Base-by-base conservation (phyloP, 2,113 vertebrate species). In the Malaclemys terrapin region DNA sequence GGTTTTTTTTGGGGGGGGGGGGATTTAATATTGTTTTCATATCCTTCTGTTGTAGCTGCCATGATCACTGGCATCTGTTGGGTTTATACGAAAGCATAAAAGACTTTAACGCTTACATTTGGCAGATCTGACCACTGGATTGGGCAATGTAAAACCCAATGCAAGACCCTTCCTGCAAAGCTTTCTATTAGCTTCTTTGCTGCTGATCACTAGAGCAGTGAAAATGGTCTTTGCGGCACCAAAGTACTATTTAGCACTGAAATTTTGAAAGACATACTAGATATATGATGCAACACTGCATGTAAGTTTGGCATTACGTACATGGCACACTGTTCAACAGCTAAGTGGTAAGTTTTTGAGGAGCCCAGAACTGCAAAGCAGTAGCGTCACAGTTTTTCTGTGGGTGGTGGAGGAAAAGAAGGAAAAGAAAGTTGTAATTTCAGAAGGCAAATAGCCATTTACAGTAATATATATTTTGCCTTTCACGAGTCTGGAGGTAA, bases 361-460 rank as follows among this genome's bases (percentile, higher is more conserved):
- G 35, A 75, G 38, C 72, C n/a, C 72, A 24, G 38, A 16, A 42
- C 38, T 25, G 10, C 38, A 42, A 42, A 75, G 22, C 72, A 45
- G 12, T 11, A 76, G 24, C 24, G 7, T 47, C 38, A 11, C 72
- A 45, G 22, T 45, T 75, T 75, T 75, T 75, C 69, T 42, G 19
- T 5, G 10, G 10, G 8, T 22, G 19, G 19, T 72, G n/a, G 16
- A 72, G 35, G n/a, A 72, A 72, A 38, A 72, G 69, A 42, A 11
- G 22, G 22, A 42, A 45, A 42, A 20, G 10, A 42, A 24, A 12
- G n/a, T 75, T 75, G 59, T 75, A 42, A 75, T 42, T 24, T 42
- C n/a, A 42, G n/a, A 42, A 75, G 42, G 4, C 42, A 24, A 50
- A 59, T 5, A 20, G 17, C 38, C 29, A 0, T 0, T 0, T 10